Conservation (phyloP, 1,140 invertebrate species). For the Megathymus violae region DNA sequence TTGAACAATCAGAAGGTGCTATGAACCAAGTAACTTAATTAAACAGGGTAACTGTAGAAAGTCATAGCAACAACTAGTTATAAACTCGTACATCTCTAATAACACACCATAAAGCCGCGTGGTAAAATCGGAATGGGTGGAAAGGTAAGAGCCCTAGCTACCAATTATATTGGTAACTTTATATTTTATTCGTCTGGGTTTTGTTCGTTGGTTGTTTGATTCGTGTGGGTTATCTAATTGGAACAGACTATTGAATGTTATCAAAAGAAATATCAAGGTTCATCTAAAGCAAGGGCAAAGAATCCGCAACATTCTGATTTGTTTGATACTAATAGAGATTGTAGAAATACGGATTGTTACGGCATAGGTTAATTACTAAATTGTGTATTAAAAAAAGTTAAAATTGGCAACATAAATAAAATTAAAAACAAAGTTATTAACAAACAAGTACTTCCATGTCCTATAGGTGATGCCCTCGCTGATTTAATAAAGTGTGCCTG, state of each 20-base stretch:
- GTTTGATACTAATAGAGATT: too few species aligned
- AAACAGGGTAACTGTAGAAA: neutral
- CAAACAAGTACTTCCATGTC: too few species aligned
- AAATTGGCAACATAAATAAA: too few species aligned
- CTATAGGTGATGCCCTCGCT: too few species aligned
- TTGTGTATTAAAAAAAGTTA: too few species aligned
- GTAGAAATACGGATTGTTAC: too few species aligned
- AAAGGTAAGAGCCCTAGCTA: neutral
- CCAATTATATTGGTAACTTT: conserved; percentile 5
- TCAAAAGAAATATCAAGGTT: conserved; percentile 26
- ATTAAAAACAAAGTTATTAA: too few species aligned
- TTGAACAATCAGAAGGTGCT: conserved; percentile 10
- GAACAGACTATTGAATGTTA: conserved; percentile 5
- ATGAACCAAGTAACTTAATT: neutral
- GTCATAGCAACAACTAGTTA: neutral
- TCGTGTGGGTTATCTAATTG: conserved; percentile 20
- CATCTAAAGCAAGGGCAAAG: conserved; percentile 24
- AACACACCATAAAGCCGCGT: neutral
- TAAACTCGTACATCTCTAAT: neutral
- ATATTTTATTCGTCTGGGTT: neutral
- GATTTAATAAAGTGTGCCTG: neutral
- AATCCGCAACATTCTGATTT: too few species aligned
- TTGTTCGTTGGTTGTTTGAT: too few species aligned
- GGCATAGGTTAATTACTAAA: too few species aligned
- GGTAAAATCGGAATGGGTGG: conserved; percentile 7